These are phyloP conservation scores for Leptopterna dolabrata DNA, from an alignment of 2,888 invertebrate genomes.

Conservation along the genomic window DNA sequence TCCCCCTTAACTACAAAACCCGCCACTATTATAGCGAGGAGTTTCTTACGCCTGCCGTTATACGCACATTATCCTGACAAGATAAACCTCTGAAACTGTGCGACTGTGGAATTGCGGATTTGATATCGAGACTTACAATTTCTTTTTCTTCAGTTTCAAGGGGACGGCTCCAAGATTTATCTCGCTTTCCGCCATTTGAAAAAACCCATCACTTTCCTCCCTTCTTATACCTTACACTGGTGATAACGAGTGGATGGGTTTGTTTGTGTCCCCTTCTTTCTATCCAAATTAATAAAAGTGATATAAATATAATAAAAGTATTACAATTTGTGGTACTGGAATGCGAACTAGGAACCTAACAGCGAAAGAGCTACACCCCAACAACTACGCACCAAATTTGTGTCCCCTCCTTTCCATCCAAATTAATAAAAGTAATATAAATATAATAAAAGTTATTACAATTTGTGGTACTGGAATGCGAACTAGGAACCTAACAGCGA, in stretches of 20 bases:
- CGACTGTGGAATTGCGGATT: not conserved
- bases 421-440: too few relatives aligned
- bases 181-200: not conserved
- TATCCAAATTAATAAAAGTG: too few relatives aligned
- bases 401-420: too few relatives aligned
- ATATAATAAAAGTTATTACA: too few relatives aligned
- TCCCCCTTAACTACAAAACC: conserved; percentile 47
- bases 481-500: too few relatives aligned
- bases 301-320: too few relatives aligned
- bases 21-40: not conserved
- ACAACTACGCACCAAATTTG: too few relatives aligned
- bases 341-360: too few relatives aligned
- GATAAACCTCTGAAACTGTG: not conserved
- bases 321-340: too few relatives aligned
- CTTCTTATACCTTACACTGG: not conserved
- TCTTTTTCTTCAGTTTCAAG: not conserved
- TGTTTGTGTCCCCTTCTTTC: not conserved
- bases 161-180: not conserved
- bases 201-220: not conserved
- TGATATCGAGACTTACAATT: not conserved
- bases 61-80: conserved; percentile 8
- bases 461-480: too few relatives aligned
- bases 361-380: too few relatives aligned
- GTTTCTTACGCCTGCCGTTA: not conserved
- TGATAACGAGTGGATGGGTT: not conserved